Base-by-base conservation (phyloP, 2,113 vertebrate species). In the Trinectes maculatus region DNA sequence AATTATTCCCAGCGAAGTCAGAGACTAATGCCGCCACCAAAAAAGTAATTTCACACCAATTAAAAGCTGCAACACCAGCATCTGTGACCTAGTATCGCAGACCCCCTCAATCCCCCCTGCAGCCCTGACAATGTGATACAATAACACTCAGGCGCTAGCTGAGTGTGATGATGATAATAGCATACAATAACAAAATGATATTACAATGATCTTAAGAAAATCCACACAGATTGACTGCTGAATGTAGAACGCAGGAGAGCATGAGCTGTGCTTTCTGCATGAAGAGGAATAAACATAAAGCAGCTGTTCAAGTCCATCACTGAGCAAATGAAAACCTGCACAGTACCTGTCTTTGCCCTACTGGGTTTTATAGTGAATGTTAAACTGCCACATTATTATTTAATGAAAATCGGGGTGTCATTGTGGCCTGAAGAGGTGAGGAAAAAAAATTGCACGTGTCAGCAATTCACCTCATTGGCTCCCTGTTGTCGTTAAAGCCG, bases 11-110 rank as follows among this genome's bases (percentile, higher is more conserved):
- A 48, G 64, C 21, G 26, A 83, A 85, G 74, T 77, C 83, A 79
- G 67, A 79, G 77, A 76, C 86, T 75, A 61, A 73, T 58, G 74
- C 55, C 65, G 69, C 71, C 46, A 63, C 78, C 68, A 52, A 88
- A 85, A 89, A 90, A 90, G 84, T 89, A 81, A 91, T 91, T 92
- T 92, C 90, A 91, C 87, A 89, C 86, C 87, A 91, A 92, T 92
- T 90, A 91, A 85, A 83, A 88, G 68, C 70, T 79, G 80, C 81
- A 87, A 85, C 87, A 91, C 81, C 81, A 77, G 70, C 77, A 72
- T 82, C 39, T 65, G 71, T 48, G 71, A 70, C 63, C 53, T 29
- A 12, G 46, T 60, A 59, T 63, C 71, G 63, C 60, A 36, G 62
- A 67, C 72, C 61, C 40, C 57, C 70, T 79, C 51, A 63, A 59